A percentile compares a stretch with the other conserved stretches of the same genome.
Conservation (phyloP, 1,140 invertebrate species). For the Drosophila baimaii region DNA sequence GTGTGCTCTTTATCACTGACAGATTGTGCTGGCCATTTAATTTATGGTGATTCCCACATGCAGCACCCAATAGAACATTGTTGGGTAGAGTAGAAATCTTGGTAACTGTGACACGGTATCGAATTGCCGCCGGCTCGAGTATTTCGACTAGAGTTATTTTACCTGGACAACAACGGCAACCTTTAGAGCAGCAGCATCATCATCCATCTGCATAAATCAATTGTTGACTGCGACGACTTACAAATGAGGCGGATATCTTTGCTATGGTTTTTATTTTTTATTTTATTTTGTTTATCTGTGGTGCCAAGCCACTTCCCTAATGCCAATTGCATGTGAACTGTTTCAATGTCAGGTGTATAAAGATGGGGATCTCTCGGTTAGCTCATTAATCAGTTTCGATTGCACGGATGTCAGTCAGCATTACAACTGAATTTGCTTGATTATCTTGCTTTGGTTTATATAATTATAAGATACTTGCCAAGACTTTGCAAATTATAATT, state of each 20-base stretch:
- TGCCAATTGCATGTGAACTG: slow-evolving; percentile 31
- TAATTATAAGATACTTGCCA: no score
- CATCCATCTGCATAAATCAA: slow-evolving; percentile 63
- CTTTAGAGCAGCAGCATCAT: slow-evolving; percentile 45
- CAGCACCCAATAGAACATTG: slow-evolving; percentile 20
- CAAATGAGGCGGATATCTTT: slow-evolving; percentile 44
- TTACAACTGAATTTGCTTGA: neutral
- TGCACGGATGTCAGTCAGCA: slow-evolving; percentile 12
- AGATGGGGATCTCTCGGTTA: slow-evolving; percentile 5
- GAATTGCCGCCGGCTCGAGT: slow-evolving; percentile 33
- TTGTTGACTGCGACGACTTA: slow-evolving; percentile 46
- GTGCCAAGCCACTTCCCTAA: slow-evolving; percentile 26
- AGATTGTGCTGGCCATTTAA: slow-evolving; percentile 58
- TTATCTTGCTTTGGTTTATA: neutral
- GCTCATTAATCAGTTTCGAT: slow-evolving; percentile 31
- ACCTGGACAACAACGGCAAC: slow-evolving; percentile 33
- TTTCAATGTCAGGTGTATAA: slow-evolving; percentile 26
- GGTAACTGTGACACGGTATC: slow-evolving; percentile 39
- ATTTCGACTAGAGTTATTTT: slow-evolving; percentile 44
- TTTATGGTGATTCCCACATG: slow-evolving; percentile 59
- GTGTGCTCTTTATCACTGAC: slow-evolving; percentile 70
- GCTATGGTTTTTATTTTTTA: no score
- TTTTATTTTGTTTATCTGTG: slow-evolving; percentile 2
- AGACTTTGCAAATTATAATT: no score
- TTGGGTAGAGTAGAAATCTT: slow-evolving; percentile 2